These are phyloP conservation scores for Apodemia mormo DNA, from an alignment of 2,888 invertebrate genomes.

Conservation along the genomic window DNA sequence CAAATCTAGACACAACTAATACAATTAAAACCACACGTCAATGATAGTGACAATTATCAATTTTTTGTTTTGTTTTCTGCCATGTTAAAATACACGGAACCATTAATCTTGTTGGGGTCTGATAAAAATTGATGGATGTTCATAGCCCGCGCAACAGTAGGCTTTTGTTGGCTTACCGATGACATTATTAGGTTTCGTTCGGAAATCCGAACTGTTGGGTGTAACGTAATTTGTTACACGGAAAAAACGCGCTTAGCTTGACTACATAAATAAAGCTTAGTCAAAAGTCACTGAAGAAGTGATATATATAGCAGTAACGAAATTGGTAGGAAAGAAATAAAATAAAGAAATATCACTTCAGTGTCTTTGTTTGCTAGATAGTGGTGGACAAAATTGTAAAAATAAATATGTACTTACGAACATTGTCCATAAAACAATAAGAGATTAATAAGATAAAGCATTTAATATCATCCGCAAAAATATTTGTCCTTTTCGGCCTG, in stretches of 20 bases:
- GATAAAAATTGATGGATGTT: conserved; percentile 15
- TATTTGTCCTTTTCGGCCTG: too few species aligned
- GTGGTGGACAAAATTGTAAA: too few species aligned
- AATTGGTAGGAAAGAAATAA: too few species aligned
- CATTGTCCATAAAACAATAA: too few species aligned
- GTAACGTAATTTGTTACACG: conserved; percentile 1
- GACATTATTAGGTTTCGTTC: conserved; percentile 9
- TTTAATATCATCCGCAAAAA: too few species aligned
- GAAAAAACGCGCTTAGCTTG: neutral
- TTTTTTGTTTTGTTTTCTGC: neutral
- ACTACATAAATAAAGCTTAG: neutral
- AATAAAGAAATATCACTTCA: too few species aligned
- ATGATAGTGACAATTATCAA: conserved; percentile 17
- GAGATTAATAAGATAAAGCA: too few species aligned
- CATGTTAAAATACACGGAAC: neutral
- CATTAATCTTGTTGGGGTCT: conserved; percentile 13
- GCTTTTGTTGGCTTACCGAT: conserved; percentile 5
- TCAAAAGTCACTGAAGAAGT: neutral
- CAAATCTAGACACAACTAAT: neutral
- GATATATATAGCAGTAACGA: too few species aligned
- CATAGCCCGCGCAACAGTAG: conserved; percentile 1
- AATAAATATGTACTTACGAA: too few species aligned
- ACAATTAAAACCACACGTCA: neutral
- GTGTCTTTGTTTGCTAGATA: too few species aligned
- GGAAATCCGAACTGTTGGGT: conserved; percentile 1